phyloP scores from a whole-genome alignment of 2,888 invertebrate species.

The Nineta flava region DNA sequence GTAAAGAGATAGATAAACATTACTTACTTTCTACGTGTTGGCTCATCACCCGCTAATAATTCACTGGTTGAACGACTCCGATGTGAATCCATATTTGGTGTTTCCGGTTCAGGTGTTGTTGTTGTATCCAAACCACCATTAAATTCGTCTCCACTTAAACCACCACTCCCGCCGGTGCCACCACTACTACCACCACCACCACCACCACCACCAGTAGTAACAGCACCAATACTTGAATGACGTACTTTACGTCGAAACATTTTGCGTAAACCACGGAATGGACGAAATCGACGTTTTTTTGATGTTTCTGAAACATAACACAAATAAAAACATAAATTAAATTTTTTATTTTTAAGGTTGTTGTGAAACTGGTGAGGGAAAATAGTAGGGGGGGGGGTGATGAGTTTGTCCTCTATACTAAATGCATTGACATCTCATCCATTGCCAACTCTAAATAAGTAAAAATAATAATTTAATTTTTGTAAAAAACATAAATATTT shows the following conservation, averaged over 20 bases:
- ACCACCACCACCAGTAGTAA: slow-evolving; percentile 13
- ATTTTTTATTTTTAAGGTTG: too few species aligned
- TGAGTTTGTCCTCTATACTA: too few species aligned
- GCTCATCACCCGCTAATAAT: slow-evolving; percentile 43
- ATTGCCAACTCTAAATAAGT: too few species aligned
- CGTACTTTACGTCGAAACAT: slow-evolving; percentile 42
- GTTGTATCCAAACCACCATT: slow-evolving; percentile 13
- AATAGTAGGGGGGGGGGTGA: too few species aligned
- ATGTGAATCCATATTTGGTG: slow-evolving; percentile 19
- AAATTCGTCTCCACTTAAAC: slow-evolving; percentile 14
- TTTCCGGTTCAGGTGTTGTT: slow-evolving; percentile 22
- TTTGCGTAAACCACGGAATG: slow-evolving; percentile 46
- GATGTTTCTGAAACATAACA: slow-evolving; percentile 27
- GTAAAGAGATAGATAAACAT: too few species aligned
- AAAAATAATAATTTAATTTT: too few species aligned
- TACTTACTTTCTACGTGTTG: slow-evolving; percentile 37
- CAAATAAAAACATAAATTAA: slow-evolving; percentile 7
- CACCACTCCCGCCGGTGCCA: slow-evolving; percentile 17
- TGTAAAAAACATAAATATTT: too few species aligned
- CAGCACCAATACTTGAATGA: slow-evolving; percentile 18
- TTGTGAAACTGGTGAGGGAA: too few species aligned
- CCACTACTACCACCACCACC: slow-evolving; percentile 10
- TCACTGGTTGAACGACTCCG: slow-evolving; percentile 43
- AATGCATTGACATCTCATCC: too few species aligned
- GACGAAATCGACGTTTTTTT: slow-evolving; percentile 44